Percentiles rank a stretch among this genome's conserved stretches.
Evolutionary conservation across 2,797 vertebrate genomes (phyloP).

Genomic region (Sternarchorhynchus goeldii): DNA sequence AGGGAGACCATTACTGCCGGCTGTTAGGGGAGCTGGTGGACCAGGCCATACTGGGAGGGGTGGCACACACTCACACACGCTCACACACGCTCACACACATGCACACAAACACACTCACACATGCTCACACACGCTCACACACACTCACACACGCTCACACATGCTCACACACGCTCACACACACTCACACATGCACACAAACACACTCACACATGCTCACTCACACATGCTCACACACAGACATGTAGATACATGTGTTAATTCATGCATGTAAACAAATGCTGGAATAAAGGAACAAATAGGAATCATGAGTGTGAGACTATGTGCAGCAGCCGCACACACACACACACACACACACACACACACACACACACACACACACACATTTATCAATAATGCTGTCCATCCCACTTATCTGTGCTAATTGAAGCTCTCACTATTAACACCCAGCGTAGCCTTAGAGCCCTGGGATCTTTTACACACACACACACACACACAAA

Average conservation of each 20-base stretch:
- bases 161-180: conserved; percentile 53
- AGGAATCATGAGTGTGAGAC: conserved; percentile 1
- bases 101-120: conserved; percentile 31
- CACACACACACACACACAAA: conserved; percentile 32
- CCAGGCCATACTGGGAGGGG: conserved; percentile 22
- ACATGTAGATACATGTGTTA: conserved; percentile 32
- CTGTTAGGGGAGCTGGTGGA: conserved; percentile 82
- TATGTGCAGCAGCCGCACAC: neutral
- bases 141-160: conserved; percentile 42
- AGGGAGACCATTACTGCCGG: conserved; percentile 79
- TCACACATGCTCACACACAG: conserved; percentile 29
- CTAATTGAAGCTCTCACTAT: conserved; percentile 58
- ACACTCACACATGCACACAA: conserved; percentile 35
- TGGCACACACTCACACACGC: conserved; percentile 34
- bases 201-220: conserved; percentile 34
- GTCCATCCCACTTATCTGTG: conserved; percentile 55
- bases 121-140: conserved; percentile 46
- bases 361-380: conserved; percentile 37
- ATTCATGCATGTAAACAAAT: conserved; percentile 36
- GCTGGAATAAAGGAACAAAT: neutral
- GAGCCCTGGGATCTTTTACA: conserved; percentile 26
- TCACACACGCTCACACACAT: conserved; percentile 46
- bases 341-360: conserved; percentile 3
- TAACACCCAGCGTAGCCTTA: conserved; percentile 49
- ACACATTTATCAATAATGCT: conserved; percentile 46